A percentile compares a stretch with the other conserved stretches of the same genome.
Evolutionary conservation across 2,888 invertebrate genomes (phyloP).

Genomic region (Chrysolina oricalcia): DNA sequence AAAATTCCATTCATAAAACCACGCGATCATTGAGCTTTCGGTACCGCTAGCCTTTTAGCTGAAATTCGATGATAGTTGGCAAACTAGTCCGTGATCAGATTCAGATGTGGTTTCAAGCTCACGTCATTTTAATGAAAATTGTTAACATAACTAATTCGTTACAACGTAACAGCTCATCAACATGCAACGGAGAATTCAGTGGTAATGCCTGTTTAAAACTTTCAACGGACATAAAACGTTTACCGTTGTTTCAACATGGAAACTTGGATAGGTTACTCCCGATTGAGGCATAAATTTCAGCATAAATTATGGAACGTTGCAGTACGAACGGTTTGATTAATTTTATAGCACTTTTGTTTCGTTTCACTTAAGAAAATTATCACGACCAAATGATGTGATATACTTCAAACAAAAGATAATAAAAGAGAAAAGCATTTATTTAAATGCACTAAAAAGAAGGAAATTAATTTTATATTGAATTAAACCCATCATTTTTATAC

Average conservation of each 20-base stretch:
- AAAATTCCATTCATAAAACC: background rate
- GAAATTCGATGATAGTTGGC: background rate
- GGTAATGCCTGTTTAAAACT: conserved; percentile 19
- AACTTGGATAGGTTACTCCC: background rate
- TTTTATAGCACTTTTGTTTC: conserved; percentile 3
- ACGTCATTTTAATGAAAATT: conserved; percentile 52
- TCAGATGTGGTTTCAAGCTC: conserved; percentile 37
- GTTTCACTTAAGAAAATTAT: background rate
- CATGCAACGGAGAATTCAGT: conserved; percentile 36
- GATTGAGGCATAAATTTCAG: conserved; percentile 9
- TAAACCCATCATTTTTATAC: too few species aligned
- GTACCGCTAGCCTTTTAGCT: background rate
- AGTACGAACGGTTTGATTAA: background rate
- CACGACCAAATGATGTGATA: background rate
- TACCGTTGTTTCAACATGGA: background rate
- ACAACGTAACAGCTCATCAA: conserved; percentile 35
- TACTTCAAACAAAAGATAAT: too few species aligned
- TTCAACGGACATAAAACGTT: conserved; percentile 3
- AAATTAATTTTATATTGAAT: too few species aligned
- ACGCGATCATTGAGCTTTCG: background rate
- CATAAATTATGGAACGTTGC: background rate
- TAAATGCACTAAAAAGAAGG: too few species aligned
- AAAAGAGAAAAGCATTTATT: too few species aligned
- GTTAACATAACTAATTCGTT: conserved; percentile 49
- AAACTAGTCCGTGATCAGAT: background rate